Conservation (phyloP, 1,140 invertebrate species). For the Chymomyza costata region DNA sequence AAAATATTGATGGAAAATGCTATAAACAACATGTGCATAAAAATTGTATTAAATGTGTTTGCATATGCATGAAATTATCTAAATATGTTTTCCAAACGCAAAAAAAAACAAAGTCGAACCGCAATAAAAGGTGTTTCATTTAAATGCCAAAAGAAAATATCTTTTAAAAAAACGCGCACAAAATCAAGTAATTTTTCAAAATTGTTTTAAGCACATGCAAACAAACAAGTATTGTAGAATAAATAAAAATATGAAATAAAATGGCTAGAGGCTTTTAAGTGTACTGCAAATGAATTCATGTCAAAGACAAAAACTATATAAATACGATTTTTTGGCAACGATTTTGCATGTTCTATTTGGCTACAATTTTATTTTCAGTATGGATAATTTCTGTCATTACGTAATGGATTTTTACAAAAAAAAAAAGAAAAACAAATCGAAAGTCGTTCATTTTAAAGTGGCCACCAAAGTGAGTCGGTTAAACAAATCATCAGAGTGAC, state of each 20-base stretch:
- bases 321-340: constrained; percentile 68
- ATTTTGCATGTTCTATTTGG: constrained; percentile 37
- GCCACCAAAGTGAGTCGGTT: constrained; percentile 50
- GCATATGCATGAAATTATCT: constrained; percentile 16
- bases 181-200: constrained; percentile 55
- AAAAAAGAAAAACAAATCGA: constrained; percentile 13
- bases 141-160: constrained; percentile 26
- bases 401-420: constrained; percentile 51
- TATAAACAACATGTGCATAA: constrained; percentile 21
- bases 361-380: constrained; percentile 1
- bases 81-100: too few species aligned
- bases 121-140: constrained; percentile 62
- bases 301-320: constrained; percentile 69
- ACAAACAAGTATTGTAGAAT: constrained; percentile 7
- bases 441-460: constrained; percentile 26
- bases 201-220: constrained; percentile 39
- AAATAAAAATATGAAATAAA: constrained; percentile 33
- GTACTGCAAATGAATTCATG: constrained; percentile 62
- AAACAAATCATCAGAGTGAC: constrained; percentile 70
- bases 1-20: constrained; percentile 10
- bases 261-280: constrained; percentile 57
- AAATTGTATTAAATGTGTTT: too few species aligned
- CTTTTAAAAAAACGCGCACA: constrained; percentile 30
- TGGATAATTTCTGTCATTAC: constrained; percentile 35
- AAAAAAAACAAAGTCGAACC: constrained; percentile 8